phyloP scores from a whole-genome alignment of 2,888 invertebrate genomes.

The Apodemia mormo region DNA sequence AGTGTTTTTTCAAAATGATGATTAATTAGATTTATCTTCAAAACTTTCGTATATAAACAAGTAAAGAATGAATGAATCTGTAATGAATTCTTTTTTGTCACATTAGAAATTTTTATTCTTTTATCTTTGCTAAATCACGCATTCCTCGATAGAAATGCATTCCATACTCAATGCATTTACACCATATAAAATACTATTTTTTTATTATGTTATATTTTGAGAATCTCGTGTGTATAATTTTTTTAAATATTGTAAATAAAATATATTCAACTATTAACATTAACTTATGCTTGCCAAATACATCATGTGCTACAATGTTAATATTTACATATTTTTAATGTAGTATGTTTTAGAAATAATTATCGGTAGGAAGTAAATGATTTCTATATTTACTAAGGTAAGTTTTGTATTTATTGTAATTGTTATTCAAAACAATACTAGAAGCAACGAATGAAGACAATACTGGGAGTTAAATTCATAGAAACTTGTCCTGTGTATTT shows the following conservation, averaged over 20 bases:
- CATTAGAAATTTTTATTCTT: neutral
- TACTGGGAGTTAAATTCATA: too few relatives aligned
- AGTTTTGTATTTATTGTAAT: constrained; percentile 9
- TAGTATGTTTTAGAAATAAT: neutral
- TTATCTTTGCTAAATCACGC: neutral
- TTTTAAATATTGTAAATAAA: constrained; percentile 7
- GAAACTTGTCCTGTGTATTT: too few relatives aligned
- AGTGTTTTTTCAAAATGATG: too few relatives aligned
- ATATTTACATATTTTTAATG: constrained; percentile 8
- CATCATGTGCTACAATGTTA: constrained; percentile 5
- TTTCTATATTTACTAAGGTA: neutral
- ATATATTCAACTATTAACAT: neutral
- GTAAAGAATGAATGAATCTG: too few relatives aligned
- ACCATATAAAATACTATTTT: neutral
- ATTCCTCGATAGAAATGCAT: constrained; percentile 10
- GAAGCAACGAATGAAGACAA: too few relatives aligned
- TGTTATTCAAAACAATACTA: neutral
- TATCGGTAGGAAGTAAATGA: neutral
- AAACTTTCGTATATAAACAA: too few relatives aligned
- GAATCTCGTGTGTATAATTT: neutral
- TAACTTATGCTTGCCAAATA: constrained; percentile 13
- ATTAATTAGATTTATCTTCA: too few relatives aligned
- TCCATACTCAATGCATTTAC: constrained; percentile 15
- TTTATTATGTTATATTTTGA: neutral
- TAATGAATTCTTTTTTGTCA: neutral